Evolutionary conservation across 2,113 vertebrate genomes (phyloP).

Genomic region (Plecturocebus donacophilus): DNA sequence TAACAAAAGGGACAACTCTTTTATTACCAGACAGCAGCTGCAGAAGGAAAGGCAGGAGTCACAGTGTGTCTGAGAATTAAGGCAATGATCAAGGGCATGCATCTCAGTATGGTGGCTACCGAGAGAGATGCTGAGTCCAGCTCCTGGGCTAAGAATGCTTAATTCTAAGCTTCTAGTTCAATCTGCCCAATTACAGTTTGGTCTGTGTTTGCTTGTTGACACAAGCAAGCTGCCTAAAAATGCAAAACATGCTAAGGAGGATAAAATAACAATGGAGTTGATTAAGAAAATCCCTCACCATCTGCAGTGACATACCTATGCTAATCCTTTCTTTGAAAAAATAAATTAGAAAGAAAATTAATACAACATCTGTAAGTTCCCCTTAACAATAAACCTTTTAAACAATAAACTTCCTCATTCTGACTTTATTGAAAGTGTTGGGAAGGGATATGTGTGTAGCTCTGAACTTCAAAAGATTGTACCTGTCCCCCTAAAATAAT

Average conservation of each 20-base stretch:
- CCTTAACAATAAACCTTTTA: neutral
- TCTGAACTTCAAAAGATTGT: neutral
- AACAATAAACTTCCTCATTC: neutral
- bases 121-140: neutral
- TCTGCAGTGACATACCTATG: neutral
- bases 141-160: rapidly evolving
- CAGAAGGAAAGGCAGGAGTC: neutral
- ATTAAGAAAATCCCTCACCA: conserved; percentile 23
- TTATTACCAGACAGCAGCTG: neutral
- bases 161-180: neutral
- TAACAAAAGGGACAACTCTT: conserved; percentile 43
- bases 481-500: neutral
- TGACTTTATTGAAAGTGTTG: neutral
- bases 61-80: neutral
- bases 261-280: conserved; percentile 43
- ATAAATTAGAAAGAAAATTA: conserved; percentile 8
- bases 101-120: neutral
- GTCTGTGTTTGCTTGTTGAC: neutral
- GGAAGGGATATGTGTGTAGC: neutral
- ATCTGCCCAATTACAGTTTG: neutral
- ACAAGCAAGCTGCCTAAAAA: conserved; percentile 5
- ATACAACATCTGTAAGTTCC: neutral
- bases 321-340: conserved; percentile 29
- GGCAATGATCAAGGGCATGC: neutral
- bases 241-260: conserved; percentile 32